Evolutionary conservation across 64 coral and sea anemone genomes (phyloP), one percentile per base, ranked within the genome.

Genomic region (Montipora foliosa): DNA sequence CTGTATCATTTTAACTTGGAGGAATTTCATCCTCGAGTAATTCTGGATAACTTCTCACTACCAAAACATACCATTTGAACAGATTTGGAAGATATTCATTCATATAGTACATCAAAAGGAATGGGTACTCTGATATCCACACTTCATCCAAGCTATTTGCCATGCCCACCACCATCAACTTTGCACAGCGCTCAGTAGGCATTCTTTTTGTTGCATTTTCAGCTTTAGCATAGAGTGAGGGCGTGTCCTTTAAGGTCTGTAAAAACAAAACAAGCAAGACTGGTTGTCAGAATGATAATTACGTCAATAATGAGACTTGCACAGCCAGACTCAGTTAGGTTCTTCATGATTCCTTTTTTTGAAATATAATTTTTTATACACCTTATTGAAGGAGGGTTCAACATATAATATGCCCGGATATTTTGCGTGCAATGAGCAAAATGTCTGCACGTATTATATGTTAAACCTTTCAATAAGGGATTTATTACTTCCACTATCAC

Each of bases 121-220:
- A 9, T 57, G 93, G 93, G 4, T 91, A 7, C 19, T 4, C 67
- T 37, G 88, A 59, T 25, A 95, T 95, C 93, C 93, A 95, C 7
- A 91, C 81, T 95, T 95, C 93, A 61, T 91, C 88, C 62, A 95
- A 74, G 10, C 58, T 67, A 55, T 95, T 90, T 25, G 93, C 93
- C 74, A 95, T 83, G 6, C 88, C 72, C 16, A 95, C 75, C 19
- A 66, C 93, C 93, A 95, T 95, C 14, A 95, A 51, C 55, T 95
- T 77, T 14, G 93, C 88, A 90, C 82, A 95, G 25, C 93, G 93
- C 21, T 95, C 88, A 78, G 93, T 95, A 3, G 87, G 49, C 87
- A 89, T 89, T 73, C 74, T 53, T 70, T 79, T 19, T 8, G 20
- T 10, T 5, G 1, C 15, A 17, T 47, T 6, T 8, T 57, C 53